Conservation (phyloP, 2,888 invertebrate genomes). For the Harpalus rufipes region DNA sequence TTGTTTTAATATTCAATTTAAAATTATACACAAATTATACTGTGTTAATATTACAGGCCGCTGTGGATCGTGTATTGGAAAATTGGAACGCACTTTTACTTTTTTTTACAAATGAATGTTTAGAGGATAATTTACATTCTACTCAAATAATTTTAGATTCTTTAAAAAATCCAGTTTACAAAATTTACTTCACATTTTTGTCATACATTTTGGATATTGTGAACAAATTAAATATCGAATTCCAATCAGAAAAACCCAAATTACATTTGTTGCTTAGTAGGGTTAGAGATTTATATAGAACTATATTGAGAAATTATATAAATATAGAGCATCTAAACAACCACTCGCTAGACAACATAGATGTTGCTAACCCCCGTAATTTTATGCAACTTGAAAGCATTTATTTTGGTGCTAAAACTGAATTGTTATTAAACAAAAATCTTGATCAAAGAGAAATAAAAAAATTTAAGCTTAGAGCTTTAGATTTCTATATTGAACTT, state of each 20-base stretch:
- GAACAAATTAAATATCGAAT: slow-evolving; percentile 24
- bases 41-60: slow-evolving; percentile 22
- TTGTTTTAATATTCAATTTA: not conserved
- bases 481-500: slow-evolving; percentile 29
- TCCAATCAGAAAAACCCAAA: slow-evolving; percentile 20
- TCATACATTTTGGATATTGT: slow-evolving; percentile 18
- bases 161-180: slow-evolving; percentile 19
- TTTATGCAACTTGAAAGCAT: not conserved
- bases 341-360: not conserved
- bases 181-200: slow-evolving; percentile 24
- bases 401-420: slow-evolving; percentile 31
- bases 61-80: slow-evolving; percentile 9
- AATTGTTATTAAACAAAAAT: slow-evolving; percentile 12
- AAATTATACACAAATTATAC: slow-evolving; percentile 1
- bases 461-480: slow-evolving; percentile 12
- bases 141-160: not conserved
- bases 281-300: slow-evolving; percentile 20
- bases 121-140: slow-evolving; percentile 4
- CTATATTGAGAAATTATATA: slow-evolving; percentile 23
- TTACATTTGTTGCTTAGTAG: not conserved
- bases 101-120: slow-evolving; percentile 28
- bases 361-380: not conserved
- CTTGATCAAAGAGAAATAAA: not conserved
- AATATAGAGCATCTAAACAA: not conserved
- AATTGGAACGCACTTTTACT: slow-evolving; percentile 26